Percentiles rank a stretch among this genome's conserved stretches.
phyloP scores from a whole-genome alignment of 2,113 vertebrate genomes.

The Origma solitaria region DNA sequence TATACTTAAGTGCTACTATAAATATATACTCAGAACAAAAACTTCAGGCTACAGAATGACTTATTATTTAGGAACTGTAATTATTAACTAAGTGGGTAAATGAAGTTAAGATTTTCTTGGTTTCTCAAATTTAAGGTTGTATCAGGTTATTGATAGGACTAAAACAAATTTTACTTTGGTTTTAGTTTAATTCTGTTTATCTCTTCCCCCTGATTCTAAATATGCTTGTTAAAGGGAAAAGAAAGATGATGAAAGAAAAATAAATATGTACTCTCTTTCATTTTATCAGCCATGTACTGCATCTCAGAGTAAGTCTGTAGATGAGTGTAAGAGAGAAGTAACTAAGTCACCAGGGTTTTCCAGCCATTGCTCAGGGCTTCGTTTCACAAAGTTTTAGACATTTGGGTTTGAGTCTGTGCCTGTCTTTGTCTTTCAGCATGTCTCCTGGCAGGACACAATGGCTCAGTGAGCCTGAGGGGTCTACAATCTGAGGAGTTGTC shows the following conservation, averaged over 20 bases:
- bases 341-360: neutral
- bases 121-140: neutral
- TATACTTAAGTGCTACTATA: slow-evolving; percentile 39
- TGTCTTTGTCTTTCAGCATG: neutral
- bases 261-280: neutral
- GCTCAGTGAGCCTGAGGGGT: neutral
- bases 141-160: neutral
- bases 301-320: neutral
- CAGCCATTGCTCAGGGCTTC: neutral
- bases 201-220: neutral
- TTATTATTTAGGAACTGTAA: neutral
- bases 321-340: neutral
- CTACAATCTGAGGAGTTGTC: neutral
- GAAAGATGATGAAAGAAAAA: neutral
- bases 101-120: neutral
- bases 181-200: neutral
- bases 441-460: neutral
- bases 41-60: neutral
- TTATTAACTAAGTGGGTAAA: slow-evolving; percentile 28
- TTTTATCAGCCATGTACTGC: neutral
- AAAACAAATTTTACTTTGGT: neutral
- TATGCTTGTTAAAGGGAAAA: neutral
- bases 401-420: neutral
- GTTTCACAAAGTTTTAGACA: neutral
- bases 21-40: slow-evolving; percentile 17